phyloP scores from a whole-genome alignment of 2,113 vertebrate genomes.

The Takifugu flavidus region DNA sequence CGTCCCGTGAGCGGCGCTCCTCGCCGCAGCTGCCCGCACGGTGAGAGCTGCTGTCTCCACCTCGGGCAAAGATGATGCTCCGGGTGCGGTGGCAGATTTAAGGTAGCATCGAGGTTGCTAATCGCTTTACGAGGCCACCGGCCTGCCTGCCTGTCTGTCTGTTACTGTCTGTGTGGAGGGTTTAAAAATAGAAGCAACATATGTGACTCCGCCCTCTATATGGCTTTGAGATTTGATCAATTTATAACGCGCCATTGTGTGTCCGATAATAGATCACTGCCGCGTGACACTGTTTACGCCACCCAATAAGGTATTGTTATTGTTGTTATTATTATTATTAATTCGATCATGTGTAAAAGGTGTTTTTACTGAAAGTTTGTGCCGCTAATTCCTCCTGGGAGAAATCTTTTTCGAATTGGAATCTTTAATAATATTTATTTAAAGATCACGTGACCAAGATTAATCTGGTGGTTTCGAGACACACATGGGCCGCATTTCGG shows the following conservation, averaged over 20 bases:
- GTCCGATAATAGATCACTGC: constrained; percentile 10
- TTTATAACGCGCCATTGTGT: constrained; percentile 12
- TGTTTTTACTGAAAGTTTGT: constrained; percentile 51
- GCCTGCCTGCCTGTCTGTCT: constrained; percentile 24
- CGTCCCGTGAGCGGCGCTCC: too few relatives aligned
- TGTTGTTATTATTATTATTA: neutral
- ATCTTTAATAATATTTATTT: constrained; percentile 59
- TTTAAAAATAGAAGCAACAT: constrained; percentile 69
- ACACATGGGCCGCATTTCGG: neutral
- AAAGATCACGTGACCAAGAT: constrained; percentile 40
- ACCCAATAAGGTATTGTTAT: neutral
- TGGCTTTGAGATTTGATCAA: constrained; percentile 44
- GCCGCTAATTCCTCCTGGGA: constrained; percentile 51
- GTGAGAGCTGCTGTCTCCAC: constrained; percentile 46
- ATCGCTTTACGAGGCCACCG: constrained; percentile 66
- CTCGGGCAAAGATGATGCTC: constrained; percentile 56
- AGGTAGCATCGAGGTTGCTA: constrained; percentile 66
- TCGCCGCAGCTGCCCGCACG: constrained; percentile 2
- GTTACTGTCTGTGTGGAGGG: constrained; percentile 24
- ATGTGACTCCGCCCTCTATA: constrained; percentile 53
- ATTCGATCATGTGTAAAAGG: constrained; percentile 36
- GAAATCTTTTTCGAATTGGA: constrained; percentile 64
- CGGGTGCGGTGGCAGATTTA: constrained; percentile 60
- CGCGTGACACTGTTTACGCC: neutral
- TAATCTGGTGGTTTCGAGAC: constrained; percentile 5